phyloP scores from a whole-genome alignment of 2,113 vertebrate species.

The Glaucidium brasilianum region DNA sequence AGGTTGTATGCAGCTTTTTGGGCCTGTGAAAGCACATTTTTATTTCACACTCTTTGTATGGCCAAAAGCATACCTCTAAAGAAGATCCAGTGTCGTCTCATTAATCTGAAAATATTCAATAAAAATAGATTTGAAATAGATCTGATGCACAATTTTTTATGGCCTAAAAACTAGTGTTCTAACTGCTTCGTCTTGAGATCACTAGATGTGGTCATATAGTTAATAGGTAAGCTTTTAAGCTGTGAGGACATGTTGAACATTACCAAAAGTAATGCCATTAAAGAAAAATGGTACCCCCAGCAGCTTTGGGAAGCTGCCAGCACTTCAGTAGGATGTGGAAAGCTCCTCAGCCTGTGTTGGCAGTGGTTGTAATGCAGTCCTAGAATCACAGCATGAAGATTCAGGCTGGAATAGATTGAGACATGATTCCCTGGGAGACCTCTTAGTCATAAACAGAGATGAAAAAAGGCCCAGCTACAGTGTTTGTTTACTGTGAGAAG shows the following conservation, averaged over 20 bases:
- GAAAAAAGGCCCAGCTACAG: not conserved
- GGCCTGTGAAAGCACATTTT: not conserved
- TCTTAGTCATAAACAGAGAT: conserved; percentile 27
- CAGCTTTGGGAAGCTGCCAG: not conserved
- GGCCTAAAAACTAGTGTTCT: not conserved
- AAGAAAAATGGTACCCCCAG: not conserved
- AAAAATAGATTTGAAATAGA: not conserved
- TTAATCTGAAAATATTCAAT: not conserved
- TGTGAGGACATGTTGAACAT: not conserved
- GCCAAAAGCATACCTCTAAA: not conserved
- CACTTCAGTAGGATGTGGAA: not conserved
- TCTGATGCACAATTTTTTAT: not conserved
- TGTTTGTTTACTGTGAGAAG: not conserved
- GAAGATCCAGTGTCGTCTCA: not conserved
- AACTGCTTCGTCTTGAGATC: not conserved
- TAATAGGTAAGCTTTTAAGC: not conserved
- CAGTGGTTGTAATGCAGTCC: not conserved
- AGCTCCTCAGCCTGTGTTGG: not conserved
- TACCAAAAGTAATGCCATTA: not conserved
- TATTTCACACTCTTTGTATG: not conserved
- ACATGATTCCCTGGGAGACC: not conserved
- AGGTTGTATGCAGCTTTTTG: not conserved
- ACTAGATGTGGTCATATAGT: not conserved
- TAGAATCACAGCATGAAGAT: not conserved
- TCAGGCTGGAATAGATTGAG: not conserved